These are phyloP conservation scores for Alca torda DNA, from an alignment of 2,797 vertebrate species.

Conservation along the genomic window DNA sequence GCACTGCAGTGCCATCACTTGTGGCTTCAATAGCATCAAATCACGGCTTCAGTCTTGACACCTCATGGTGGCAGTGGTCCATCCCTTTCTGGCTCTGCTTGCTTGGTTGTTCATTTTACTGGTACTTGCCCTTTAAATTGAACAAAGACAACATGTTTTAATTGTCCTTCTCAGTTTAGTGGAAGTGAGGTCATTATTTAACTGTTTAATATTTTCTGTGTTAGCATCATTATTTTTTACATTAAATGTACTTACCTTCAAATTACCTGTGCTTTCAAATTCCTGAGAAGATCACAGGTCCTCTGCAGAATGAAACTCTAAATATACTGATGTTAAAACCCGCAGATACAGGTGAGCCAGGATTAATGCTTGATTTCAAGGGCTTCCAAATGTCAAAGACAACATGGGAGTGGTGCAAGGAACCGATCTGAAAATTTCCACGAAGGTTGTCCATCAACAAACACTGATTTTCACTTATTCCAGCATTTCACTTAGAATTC, in stretches of 20 bases:
- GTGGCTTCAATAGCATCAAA: background rate
- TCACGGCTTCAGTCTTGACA: background rate
- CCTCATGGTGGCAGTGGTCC: background rate
- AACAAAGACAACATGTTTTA: background rate
- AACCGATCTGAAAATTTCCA: background rate
- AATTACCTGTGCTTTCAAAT: background rate
- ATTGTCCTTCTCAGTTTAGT: background rate
- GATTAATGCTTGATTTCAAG: constrained; percentile 6
- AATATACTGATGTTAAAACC: background rate
- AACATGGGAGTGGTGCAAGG: background rate
- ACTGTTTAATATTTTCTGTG: background rate
- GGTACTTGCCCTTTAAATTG: background rate
- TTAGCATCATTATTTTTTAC: background rate
- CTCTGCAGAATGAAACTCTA: background rate
- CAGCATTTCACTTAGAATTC: background rate
- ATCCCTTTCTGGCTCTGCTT: background rate
- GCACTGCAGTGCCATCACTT: background rate
- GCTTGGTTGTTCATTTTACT: background rate
- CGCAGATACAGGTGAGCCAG: background rate
- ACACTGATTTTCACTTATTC: background rate
- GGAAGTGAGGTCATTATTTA: background rate
- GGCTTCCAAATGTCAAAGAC: constrained; percentile 2
- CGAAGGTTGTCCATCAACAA: fast-evolving
- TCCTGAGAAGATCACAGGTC: background rate
- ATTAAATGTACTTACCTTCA: background rate